Conservation (phyloP, 2,888 invertebrate genomes). For the Calameuta idolon region DNA sequence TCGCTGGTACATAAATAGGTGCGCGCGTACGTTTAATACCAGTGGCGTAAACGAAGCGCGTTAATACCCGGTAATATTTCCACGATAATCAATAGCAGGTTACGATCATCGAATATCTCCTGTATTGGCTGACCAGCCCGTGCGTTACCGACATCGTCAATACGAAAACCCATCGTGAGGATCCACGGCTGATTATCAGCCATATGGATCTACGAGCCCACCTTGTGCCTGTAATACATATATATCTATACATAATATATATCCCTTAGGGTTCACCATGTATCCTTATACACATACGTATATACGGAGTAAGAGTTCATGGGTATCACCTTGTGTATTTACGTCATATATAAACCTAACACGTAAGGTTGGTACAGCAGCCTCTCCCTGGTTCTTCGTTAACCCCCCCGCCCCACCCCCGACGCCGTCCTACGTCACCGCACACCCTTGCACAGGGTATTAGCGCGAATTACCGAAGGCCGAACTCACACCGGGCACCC, state of each 20-base stretch:
- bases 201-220: background rate
- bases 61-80: background rate
- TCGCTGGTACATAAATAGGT: background rate
- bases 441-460: constrained; percentile 18
- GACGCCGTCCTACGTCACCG: background rate
- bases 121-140: too few species aligned
- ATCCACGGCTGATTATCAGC: background rate
- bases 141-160: too few species aligned
- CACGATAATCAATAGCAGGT: background rate
- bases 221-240: background rate
- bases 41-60: background rate
- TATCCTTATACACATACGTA: background rate
- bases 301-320: background rate
- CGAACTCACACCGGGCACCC: constrained; percentile 9
- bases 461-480: constrained; percentile 43
- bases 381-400: background rate
- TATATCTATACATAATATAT: background rate
- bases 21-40: background rate
- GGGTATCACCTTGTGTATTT: background rate
- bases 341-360: background rate
- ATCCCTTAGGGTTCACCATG: background rate
- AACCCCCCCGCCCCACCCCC: background rate
- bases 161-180: too few species aligned
- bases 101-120: background rate
- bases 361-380: background rate